Base-by-base conservation (phyloP, 2,888 invertebrate genomes). In the Candidula unifasciata region DNA sequence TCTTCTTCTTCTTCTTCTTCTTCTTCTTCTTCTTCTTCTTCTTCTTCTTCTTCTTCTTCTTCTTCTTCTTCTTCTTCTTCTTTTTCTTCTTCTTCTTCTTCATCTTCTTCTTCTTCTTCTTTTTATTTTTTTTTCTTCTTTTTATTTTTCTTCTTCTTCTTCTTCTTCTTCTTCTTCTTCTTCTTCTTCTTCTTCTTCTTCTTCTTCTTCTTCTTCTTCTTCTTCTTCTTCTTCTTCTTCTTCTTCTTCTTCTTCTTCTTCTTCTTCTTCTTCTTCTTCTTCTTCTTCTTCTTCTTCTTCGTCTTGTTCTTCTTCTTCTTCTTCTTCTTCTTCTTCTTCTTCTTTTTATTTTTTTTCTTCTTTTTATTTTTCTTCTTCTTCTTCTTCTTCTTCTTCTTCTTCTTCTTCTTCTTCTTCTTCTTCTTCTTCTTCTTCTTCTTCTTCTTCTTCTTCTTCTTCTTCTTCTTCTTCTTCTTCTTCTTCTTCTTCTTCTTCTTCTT, bases 31-130 rank as follows among this genome's bases (percentile, higher is more conserved):
- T 66, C 66, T 5, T 27, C 27, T 5, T 66, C 66, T 10, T 60
- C 60, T 10, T 60, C 60, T 10, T 60, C 60, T 10, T 60, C 60
- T 10, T 60, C 60, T 10, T 60, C 60, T 10, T 24, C 60, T 10
- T 24, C 60, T 10, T 24, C 60, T 10, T 24, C 60, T 10, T 60
- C 60, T 10, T 60, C n/a, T 24, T 16, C 60, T 3, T 60, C n/a
- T 18, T 60, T 18, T 24, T 60, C 66, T 27, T 27, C 27, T 13
- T 66, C 66, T n/a, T 24, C 27, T n/a, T 66, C 27, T 27, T 66
- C 66, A 66, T 66, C 66, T n/a, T 66, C 66, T 27, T 66, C 66
- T n/a, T 27, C 27, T 13, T 66, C 66, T n/a, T 66, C n/a, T n/a
- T n/a, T 3, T 60, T n/a, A 3, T 60, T n/a, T 60, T 24, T 3